Conservation (phyloP, 2,797 vertebrate species). For the Tokudaia muenninki region DNA sequence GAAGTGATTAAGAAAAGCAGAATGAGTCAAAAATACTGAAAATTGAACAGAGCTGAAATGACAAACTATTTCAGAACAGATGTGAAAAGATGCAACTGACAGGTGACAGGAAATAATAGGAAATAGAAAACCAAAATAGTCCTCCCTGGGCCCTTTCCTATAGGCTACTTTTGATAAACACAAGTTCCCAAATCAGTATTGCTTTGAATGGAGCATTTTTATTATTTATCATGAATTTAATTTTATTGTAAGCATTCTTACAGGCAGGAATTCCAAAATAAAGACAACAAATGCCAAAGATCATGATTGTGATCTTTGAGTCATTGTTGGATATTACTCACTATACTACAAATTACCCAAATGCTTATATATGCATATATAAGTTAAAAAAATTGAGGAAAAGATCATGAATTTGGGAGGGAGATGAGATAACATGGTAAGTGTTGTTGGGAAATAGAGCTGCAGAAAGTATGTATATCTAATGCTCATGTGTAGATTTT, state of each 20-base stretch:
- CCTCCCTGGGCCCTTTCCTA: not conserved
- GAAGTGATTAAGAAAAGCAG: constrained; percentile 74
- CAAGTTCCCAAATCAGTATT: not conserved
- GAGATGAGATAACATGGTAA: not conserved
- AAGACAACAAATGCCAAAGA: not conserved
- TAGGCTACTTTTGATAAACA: not conserved
- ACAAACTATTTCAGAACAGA: constrained; percentile 75
- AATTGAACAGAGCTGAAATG: constrained; percentile 64
- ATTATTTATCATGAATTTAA: not conserved
- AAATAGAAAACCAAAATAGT: not conserved
- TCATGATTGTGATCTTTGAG: not conserved
- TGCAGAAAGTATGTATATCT: not conserved
- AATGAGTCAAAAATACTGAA: constrained; percentile 71
- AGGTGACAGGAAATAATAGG: constrained; percentile 34
- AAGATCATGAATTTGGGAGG: not conserved
- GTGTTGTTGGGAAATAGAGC: too few relatives aligned
- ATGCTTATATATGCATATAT: not conserved
- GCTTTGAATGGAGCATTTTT: not conserved
- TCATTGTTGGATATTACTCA: not conserved
- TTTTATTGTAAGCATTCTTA: not conserved
- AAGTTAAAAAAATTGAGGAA: not conserved
- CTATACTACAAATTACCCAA: not conserved
- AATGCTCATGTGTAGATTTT: not conserved
- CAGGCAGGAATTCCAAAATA: not conserved
- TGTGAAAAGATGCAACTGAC: constrained; percentile 62